Evolutionary conservation across 2,113 vertebrate species (phyloP).

Genomic region (Lonchura striata): DNA sequence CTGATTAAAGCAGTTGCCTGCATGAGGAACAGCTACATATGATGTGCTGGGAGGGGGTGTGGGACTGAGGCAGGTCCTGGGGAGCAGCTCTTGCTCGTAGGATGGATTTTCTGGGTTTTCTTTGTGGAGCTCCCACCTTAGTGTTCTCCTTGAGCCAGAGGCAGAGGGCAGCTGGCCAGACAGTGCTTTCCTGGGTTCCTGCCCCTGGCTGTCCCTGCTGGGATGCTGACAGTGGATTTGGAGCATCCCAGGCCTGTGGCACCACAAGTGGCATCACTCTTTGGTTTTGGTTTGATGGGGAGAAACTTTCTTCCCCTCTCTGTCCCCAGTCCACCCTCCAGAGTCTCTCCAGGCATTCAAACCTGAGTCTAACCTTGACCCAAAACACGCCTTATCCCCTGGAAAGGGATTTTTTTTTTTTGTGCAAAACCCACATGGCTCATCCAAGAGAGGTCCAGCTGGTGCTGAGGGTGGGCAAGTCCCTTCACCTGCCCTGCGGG

Average conservation of each 20-base stretch:
- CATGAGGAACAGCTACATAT: background rate
- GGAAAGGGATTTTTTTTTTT: accelerated
- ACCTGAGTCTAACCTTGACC: background rate
- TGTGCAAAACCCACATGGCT: accelerated
- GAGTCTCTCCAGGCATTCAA: background rate
- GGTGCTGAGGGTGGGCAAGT: accelerated
- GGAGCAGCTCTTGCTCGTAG: background rate
- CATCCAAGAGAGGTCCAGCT: background rate
- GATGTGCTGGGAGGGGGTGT: background rate
- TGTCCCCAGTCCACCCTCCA: background rate
- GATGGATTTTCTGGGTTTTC: background rate
- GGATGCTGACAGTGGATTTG: background rate
- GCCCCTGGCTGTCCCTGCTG: background rate
- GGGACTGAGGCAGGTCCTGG: background rate
- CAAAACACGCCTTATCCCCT: background rate
- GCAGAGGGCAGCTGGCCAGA: background rate
- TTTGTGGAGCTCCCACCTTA: background rate
- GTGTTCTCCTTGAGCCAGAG: background rate
- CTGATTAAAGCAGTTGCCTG: slow-evolving; percentile 50
- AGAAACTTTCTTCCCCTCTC: background rate
- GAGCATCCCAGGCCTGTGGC: background rate
- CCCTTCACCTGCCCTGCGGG: background rate
- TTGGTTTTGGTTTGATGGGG: background rate
- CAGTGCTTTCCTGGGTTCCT: background rate
- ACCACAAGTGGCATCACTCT: accelerated